These are phyloP conservation scores for Junonia oenone DNA, from an alignment of 2,888 invertebrate species.

Conservation along the genomic window DNA sequence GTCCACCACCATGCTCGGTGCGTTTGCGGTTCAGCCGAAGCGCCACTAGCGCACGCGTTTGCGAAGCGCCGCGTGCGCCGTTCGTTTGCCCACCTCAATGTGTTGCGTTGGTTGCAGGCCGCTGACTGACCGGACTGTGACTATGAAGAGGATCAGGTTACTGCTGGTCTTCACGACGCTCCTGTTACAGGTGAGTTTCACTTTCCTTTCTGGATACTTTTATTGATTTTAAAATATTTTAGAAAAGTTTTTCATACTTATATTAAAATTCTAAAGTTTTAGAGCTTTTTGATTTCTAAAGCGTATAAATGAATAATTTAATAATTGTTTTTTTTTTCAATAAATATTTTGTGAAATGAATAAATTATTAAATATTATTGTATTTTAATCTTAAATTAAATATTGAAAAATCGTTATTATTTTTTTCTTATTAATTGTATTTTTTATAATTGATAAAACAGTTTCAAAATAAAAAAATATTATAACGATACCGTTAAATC, in stretches of 20 bases:
- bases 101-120: slow-evolving; percentile 70
- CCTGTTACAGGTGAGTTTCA: slow-evolving; percentile 62
- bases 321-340: no score
- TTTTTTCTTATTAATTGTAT: no score
- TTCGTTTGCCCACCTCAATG: slow-evolving; percentile 55
- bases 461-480: not conserved
- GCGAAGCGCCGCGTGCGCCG: slow-evolving; percentile 40
- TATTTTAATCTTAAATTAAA: no score
- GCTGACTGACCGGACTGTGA: slow-evolving; percentile 62
- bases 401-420: no score
- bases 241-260: not conserved
- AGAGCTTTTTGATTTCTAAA: no score
- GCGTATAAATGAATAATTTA: no score
- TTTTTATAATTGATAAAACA: no score
- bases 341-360: no score
- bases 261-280: no score
- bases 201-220: not conserved
- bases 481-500: slow-evolving; percentile 19
- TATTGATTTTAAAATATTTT: not conserved
- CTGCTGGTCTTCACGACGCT: slow-evolving; percentile 69
- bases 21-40: slow-evolving; percentile 39
- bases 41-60: slow-evolving; percentile 50
- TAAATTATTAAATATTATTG: no score
- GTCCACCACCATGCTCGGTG: slow-evolving; percentile 44
- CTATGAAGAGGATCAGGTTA: slow-evolving; percentile 75